Base-by-base conservation (phyloP, 35 echinoderm and acorn worm species). In the Strongylocentrotus purpuratus region DNA sequence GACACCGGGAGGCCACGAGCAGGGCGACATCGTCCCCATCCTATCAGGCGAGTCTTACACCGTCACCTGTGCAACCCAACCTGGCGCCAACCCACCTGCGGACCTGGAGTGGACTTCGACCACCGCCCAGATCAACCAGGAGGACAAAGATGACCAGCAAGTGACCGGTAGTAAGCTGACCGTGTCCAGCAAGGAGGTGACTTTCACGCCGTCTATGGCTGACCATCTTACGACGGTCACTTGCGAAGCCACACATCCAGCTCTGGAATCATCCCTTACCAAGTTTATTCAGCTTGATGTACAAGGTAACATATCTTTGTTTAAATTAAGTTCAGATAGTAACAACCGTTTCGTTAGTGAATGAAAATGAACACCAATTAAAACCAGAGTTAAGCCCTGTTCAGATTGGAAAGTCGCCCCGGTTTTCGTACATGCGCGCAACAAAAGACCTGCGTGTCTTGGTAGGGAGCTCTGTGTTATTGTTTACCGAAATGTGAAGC, bases 241-340 rank as follows among this genome's bases (percentile, higher is more conserved):
- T 50, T 93, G 91, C 31, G 48, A 47, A 48, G 91, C 91, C 11
- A 93, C 46, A 17, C 91, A 93, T 46, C 91, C 91, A 25, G 91
- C 91, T 31, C 91, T 93, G 20, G 46, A 25, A 5, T 31, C 91
- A 52, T 33, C 32, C 31, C 17, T 93, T 18, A 31, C 45, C 9
- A 58, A 47, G n/a, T 93, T 50, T 12, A 46, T 93, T 31, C 91
- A 48, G 48, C 48, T 93, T n/a, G 91, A 93, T 93, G 91, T 93
- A 32, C 91, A 93, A 93, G 91, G 91, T 93, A n/a, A n/a, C n/a
- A n/a, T n/a, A n/a, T n/a, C n/a, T n/a, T n/a, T n/a, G n/a, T n/a
- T n/a, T n/a, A n/a, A n/a, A n/a, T n/a, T n/a, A n/a, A n/a, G n/a
- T n/a, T n/a, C 35, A 41, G 35, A 41, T 41, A 41, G 35, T 41